A percentile compares a stretch with the other conserved stretches of the same genome.
These are phyloP conservation scores for Sarcophaga rosellei DNA, from an alignment of 2,888 invertebrate species.

Conservation along the genomic window DNA sequence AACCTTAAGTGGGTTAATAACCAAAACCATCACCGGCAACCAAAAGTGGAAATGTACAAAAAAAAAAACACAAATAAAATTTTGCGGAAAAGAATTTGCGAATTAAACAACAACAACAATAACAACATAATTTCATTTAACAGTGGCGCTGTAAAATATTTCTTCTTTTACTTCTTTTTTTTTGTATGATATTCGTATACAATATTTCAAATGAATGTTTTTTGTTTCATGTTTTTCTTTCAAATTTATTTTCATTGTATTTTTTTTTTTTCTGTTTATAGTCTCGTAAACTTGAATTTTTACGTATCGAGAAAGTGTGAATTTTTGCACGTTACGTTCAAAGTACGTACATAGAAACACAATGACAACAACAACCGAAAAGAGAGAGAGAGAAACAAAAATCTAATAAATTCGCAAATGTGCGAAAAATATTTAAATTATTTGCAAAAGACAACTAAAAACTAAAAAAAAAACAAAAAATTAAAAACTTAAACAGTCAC, in stretches of 20 bases:
- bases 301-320: conserved; percentile 77
- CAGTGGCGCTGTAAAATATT: conserved; percentile 36
- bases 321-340: conserved; percentile 76
- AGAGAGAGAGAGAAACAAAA: conserved; percentile 1
- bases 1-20: neutral
- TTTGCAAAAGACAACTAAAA: conserved; percentile 37
- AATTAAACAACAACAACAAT: neutral
- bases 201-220: conserved; percentile 25
- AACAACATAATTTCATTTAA: neutral
- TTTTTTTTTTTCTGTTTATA: conserved; percentile 12
- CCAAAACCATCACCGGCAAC: neutral
- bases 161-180: conserved; percentile 24
- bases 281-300: conserved; percentile 68
- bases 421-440: neutral
- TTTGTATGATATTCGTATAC: conserved; percentile 5
- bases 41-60: neutral
- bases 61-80: conserved; percentile 25
- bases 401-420: conserved; percentile 61
- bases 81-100: conserved; percentile 60
- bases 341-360: conserved; percentile 39
- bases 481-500: conserved; percentile 12
- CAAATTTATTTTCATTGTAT: conserved; percentile 22
- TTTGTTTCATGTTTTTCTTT: conserved; percentile 27
- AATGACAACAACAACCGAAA: conserved; percentile 4
- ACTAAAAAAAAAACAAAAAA: too few species aligned